A percentile compares a stretch with the other conserved stretches of the same genome.
Evolutionary conservation across 1,140 invertebrate species (phyloP).

Genomic region (Procambarus clarkii): DNA sequence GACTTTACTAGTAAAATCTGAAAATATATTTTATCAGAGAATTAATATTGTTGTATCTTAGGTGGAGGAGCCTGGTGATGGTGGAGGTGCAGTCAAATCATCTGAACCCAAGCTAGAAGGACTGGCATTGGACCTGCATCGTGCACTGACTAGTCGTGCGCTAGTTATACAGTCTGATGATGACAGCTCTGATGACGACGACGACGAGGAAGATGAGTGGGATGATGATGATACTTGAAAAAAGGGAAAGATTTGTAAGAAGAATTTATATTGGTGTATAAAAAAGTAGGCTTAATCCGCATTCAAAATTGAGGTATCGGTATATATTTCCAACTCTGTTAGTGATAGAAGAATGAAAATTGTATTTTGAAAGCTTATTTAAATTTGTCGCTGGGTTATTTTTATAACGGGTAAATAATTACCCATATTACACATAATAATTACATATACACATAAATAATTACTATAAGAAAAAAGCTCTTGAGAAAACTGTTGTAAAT

Average conservation of each 20-base stretch:
- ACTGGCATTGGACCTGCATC: conserved; percentile 51
- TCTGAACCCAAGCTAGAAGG: conserved; percentile 42
- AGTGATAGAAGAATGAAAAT: too few species aligned
- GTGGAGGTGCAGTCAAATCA: background rate
- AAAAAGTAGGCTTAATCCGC: background rate
- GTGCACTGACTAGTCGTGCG: conserved; percentile 41
- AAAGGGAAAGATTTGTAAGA: background rate
- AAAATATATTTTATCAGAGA: too few species aligned
- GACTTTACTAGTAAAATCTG: too few species aligned
- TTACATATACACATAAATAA: too few species aligned
- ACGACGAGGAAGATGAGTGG: conserved; percentile 34
- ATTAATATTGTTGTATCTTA: background rate
- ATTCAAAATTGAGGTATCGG: background rate
- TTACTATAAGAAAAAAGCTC: too few species aligned
- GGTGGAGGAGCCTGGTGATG: conserved; percentile 45
- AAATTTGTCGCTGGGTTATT: too few species aligned
- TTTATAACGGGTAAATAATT: too few species aligned
- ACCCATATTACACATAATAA: too few species aligned
- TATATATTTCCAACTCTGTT: too few species aligned
- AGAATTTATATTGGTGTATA: background rate
- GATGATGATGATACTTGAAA: conserved; percentile 59
- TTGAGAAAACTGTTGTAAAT: too few species aligned
- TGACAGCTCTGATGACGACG: conserved; percentile 20
- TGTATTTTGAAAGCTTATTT: too few species aligned
- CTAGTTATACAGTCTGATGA: conserved; percentile 44